Base-by-base conservation (phyloP, 2,888 invertebrate genomes). In the Synanthedon myopaeformis region DNA sequence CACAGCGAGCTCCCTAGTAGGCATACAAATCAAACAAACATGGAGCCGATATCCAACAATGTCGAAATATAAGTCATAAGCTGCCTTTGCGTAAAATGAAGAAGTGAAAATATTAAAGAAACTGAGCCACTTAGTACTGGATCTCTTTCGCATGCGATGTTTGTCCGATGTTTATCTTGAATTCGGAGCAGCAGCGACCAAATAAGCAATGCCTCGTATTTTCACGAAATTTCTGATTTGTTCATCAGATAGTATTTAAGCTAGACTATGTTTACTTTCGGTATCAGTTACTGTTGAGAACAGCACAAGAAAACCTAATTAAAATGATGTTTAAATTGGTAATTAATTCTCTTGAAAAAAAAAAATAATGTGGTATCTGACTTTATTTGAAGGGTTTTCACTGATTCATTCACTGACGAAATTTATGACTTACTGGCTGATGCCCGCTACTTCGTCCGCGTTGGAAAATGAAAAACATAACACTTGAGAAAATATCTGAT, bases 311-410 rank as follows among this genome's bases (percentile, higher is more conserved):
- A 57, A 67, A 65, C 59, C 59, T 66, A 64, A 61, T 23, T 53
- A 69, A 58, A 67, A 79, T 79, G 67, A 89, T 89, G 88, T 83
- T 76, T 73, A 88, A 88, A 70, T 80, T 85, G 83, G 89, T 88
- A 77, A 75, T 54, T 51, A 65, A 57, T 0, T 12, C 42, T 42
- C 14, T 13, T 45, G 13, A 13, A 45, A 13, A 13, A 45, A 45
- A 13, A 12, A 45, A 6, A 13, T 45, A 45, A 45, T 13, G 12
- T 8, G 42, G n/a, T 12, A 45, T 45, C 13, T 4, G 2, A 45
- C 2, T 45, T 45, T n/a, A 45, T 13, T 42, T 45, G 8, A 45
- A 45, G 12, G 13, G 12, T 12, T 45, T 11, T 28, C 8, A 28
- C 28, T 8, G 28, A 28, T n/a, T n/a, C n/a, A n/a, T n/a, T n/a